Evolutionary conservation across 2,113 vertebrate species (phyloP).

Genomic region (Chinchilla lanigera): DNA sequence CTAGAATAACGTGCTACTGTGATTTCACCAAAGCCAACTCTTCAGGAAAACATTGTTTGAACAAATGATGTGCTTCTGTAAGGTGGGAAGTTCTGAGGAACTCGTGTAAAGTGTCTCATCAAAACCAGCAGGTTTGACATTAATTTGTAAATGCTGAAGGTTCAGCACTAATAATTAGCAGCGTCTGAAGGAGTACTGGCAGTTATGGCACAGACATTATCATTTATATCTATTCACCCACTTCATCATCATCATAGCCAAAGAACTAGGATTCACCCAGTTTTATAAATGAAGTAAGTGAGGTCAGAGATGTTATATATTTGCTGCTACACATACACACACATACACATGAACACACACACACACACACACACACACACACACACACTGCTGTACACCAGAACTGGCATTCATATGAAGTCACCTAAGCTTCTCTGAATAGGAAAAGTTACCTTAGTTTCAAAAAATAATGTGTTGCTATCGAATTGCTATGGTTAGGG

Average conservation of each 20-base stretch:
- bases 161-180: not conserved
- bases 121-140: not conserved
- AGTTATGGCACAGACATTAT: not conserved
- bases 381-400: not conserved
- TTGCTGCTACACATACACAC: not conserved
- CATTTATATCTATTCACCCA: not conserved
- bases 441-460: conserved; percentile 13
- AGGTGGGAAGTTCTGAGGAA: not conserved
- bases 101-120: not conserved
- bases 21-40: not conserved
- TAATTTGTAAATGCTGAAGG: not conserved
- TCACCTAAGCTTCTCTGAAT: not conserved
- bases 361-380: no score
- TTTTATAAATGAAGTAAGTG: not conserved
- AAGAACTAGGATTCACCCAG: not conserved
- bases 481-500: not conserved
- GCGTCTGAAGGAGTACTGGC: not conserved
- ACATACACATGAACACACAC: no score
- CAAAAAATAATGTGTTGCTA: conserved; percentile 1
- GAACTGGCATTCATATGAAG: not conserved
- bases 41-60: not conserved
- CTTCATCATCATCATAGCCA: not conserved
- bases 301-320: conserved; percentile 6
- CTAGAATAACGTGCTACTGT: not conserved
- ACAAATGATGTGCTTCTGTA: not conserved